Base-by-base conservation (phyloP, 2,888 invertebrate genomes). In the Folsomia candida region DNA sequence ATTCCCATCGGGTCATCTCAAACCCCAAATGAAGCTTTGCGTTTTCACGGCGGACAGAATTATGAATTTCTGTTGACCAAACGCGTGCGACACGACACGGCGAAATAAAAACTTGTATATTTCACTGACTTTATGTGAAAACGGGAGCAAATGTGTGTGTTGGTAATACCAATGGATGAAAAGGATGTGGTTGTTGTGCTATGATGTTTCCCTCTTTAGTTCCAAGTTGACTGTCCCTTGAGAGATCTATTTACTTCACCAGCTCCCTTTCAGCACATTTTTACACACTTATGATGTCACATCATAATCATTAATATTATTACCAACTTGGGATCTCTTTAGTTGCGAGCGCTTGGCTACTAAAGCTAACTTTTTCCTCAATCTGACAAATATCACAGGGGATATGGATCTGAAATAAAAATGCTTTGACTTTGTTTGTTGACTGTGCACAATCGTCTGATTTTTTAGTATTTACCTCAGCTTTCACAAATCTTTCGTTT, bases 291-390 rank as follows among this genome's bases (percentile, higher is more conserved):
- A 62, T 62, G 20, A 62, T 29, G 28, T 62, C 62, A 37, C 37
- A 37, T 37, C 37, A 14, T 4, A 4, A 62, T 62, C 62, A 62
- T 62, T 62, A 62, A 62, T 62, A 62, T 62, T 62, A 62, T 62
- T 62, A 62, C 62, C 62, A 62, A 62, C 62, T 62, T 62, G 62
- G 62, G 62, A 62, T 62, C 62, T 62, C 29, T 62, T 62, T 62
- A 62, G 62, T 28, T 22, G 6, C 37, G 37, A 37, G 6, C 14
- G 37, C 37, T 14, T 14, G 37, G 14, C 37, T 4, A 9, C 37
- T 37, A 37, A 37, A 37, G 37, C 37, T 37, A 14, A 14, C 37
- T 37, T 37, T 37, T 37, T 37, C 4, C 37, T 9, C 6, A 37
- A 37, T 37, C 37, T 37, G 4, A 37, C 37, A 37, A 37, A 37